phyloP scores from a whole-genome alignment of 2,113 vertebrate species.

The Pitta sordida region DNA sequence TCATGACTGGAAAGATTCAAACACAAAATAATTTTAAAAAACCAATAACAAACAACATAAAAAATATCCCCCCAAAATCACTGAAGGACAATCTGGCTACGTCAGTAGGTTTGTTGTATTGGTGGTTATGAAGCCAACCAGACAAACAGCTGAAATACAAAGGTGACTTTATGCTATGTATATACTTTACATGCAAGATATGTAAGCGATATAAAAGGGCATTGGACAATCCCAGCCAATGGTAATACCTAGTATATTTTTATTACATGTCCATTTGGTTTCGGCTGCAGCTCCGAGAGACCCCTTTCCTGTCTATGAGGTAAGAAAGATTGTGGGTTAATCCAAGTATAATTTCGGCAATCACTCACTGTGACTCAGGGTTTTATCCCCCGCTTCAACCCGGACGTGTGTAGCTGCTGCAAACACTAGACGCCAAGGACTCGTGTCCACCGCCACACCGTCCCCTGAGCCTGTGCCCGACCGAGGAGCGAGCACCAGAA shows the following conservation, averaged over 20 bases:
- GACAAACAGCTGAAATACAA: neutral
- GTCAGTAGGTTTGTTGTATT: neutral
- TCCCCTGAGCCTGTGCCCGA: neutral
- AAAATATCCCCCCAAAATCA: neutral
- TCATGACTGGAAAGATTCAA: neutral
- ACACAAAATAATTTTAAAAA: neutral
- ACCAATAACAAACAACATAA: neutral
- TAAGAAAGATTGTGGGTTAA: neutral
- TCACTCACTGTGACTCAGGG: neutral
- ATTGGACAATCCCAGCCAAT: neutral
- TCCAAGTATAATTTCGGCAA: neutral
- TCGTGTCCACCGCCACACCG: no score
- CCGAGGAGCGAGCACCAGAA: constrained; percentile 35
- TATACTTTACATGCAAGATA: neutral
- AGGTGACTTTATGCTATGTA: neutral
- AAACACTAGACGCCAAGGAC: neutral
- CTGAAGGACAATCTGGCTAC: neutral
- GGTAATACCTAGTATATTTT: neutral
- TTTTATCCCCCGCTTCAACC: neutral
- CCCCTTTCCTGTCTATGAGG: neutral
- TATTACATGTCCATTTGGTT: neutral
- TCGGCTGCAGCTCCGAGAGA: neutral
- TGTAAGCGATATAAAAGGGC: rapidly evolving
- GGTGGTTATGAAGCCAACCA: neutral
- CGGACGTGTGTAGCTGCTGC: neutral